A percentile compares a stretch with the other conserved stretches of the same genome.
These are phyloP conservation scores for Momotus momota DNA, from an alignment of 2,797 vertebrate genomes.

Conservation along the genomic window DNA sequence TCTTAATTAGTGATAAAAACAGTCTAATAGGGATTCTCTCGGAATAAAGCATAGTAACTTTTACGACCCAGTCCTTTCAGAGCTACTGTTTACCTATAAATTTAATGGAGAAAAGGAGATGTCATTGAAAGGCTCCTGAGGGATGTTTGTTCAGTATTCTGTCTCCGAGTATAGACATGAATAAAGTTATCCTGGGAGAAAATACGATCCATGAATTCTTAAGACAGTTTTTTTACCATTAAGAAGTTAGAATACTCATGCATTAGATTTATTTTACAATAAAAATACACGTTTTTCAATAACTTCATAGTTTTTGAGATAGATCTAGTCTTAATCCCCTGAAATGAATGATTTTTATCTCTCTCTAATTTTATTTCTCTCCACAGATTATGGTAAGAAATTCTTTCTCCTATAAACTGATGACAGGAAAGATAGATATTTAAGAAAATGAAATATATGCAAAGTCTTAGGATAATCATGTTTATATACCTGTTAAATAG, in stretches of 20 bases:
- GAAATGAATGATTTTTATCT: neutral
- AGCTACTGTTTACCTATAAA: neutral
- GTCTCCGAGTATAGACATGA: neutral
- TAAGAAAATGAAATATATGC: neutral
- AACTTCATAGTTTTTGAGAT: neutral
- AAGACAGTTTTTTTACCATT: neutral
- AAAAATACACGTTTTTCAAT: neutral
- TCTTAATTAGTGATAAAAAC: neutral
- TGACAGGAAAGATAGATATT: neutral
- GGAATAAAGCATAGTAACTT: neutral
- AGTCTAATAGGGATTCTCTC: neutral
- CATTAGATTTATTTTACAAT: neutral
- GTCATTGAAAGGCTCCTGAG: neutral
- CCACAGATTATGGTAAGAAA: neutral
- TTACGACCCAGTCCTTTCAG: neutral
- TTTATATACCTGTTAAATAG: neutral
- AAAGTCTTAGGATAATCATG: neutral
- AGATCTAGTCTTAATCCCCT: neutral
- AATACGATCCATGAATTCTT: neutral
- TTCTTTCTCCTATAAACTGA: fast-evolving
- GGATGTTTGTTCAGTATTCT: neutral
- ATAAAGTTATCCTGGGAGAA: neutral
- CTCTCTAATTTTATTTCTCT: neutral
- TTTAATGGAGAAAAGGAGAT: neutral
- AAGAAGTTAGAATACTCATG: neutral